Base-by-base conservation (phyloP, 2,888 invertebrate genomes). In the Apomyelois bistriatella region DNA sequence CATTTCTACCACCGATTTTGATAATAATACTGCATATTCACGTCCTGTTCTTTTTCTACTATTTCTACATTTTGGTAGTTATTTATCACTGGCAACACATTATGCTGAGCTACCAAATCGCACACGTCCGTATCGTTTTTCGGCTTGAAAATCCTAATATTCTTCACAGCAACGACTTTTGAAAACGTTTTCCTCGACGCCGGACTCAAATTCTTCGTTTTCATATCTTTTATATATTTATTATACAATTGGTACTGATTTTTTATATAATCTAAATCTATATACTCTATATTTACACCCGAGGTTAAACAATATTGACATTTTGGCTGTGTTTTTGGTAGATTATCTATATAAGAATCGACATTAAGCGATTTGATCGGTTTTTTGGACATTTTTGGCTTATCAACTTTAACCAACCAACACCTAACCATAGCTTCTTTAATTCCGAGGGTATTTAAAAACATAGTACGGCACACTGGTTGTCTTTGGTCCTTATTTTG, bases 171-270 rank as follows among this genome's bases (percentile, higher is more conserved):
- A 0, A 79, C 54, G 0, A 81, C 83, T 65, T 77, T 82, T 0
- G 75, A 62, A 12, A 85, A 85, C 0, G 85, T 85, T 17, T 84
- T 85, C 7, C 85, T 76, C 0, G 84, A 85, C 0, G 83, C 84
- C 0, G 82, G 73, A 0, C 10, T 53, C 0, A 67, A 10, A 0
- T 60, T 62, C 13, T 62, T 63, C 0, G 10, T 6, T 22, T 63
- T 71, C 72, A 79, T 78, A 10, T 77, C 76, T 50, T 60, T 70
- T 0, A 68, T 65, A 47, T 85, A 85, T 7, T 70, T 47, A 49
- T 66, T 74, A 42, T 82, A 85, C 0, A 85, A 38, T 12, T 85
- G 83, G 53, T 65, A 73, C 15, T 70, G 56, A 53, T 82, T 85
- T 62, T 79, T 84, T 0, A 85, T 57, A 42, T 67, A 62, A 6